phyloP scores from a whole-genome alignment of 37 sponge, comb jelly and placozoan genomes.

The Hormiphora californensis region DNA sequence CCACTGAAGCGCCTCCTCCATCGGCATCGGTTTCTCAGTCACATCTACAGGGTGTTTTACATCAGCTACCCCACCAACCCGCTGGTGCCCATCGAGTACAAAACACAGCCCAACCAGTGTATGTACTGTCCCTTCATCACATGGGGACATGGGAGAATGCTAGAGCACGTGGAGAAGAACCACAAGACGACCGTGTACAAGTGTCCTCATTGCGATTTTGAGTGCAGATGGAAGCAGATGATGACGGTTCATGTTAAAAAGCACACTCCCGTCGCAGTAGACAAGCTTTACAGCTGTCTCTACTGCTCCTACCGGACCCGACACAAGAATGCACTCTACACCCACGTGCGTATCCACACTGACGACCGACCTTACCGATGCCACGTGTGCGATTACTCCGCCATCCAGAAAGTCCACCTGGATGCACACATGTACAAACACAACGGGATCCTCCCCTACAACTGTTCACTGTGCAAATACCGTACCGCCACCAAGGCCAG shows the following conservation, averaged over 20 bases:
- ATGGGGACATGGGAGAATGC: too few species aligned
- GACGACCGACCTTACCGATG: slow-evolving; percentile 18
- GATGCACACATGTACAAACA: slow-evolving; percentile 54
- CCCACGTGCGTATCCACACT: slow-evolving; percentile 42
- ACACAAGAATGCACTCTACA: slow-evolving; percentile 40
- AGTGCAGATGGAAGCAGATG: background rate
- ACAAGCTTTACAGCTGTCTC: background rate
- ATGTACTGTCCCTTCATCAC: too few species aligned
- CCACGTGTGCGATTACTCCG: slow-evolving; percentile 42
- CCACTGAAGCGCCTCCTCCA: too few species aligned
- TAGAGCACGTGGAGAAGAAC: too few species aligned
- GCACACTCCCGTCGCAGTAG: too few species aligned
- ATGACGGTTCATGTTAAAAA: background rate
- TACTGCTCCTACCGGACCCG: background rate
- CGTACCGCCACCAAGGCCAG: slow-evolving; percentile 21
- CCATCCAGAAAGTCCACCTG: slow-evolving; percentile 36
- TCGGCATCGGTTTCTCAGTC: too few species aligned
- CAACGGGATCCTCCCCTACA: slow-evolving; percentile 31
- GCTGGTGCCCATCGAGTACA: too few species aligned
- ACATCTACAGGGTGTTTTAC: too few species aligned
- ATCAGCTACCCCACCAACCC: too few species aligned
- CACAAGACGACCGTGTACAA: background rate
- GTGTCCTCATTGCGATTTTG: background rate
- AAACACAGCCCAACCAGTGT: too few species aligned
- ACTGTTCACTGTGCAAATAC: slow-evolving; percentile 7